These are phyloP conservation scores for Spizella passerina DNA, from an alignment of 2,797 vertebrate species.

Conservation along the genomic window DNA sequence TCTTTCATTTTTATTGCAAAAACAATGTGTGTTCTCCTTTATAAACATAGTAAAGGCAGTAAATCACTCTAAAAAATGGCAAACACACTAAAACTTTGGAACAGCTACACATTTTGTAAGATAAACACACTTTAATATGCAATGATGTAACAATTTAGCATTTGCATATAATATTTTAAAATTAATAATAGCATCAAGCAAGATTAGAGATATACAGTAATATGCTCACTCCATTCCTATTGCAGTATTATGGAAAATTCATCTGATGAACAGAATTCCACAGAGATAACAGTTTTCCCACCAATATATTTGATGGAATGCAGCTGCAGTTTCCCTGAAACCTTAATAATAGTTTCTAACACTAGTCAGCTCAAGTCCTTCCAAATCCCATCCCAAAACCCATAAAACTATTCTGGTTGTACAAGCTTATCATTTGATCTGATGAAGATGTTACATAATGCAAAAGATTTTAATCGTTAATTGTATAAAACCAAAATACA, in stretches of 20 bases:
- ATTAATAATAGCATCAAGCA: background rate
- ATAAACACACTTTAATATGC: background rate
- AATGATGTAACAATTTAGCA: background rate
- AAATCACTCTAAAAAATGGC: background rate
- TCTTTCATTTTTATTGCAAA: background rate
- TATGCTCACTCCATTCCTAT: background rate
- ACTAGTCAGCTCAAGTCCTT: background rate
- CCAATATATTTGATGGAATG: background rate
- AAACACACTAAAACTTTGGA: background rate
- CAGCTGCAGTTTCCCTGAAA: background rate
- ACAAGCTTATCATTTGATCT: background rate
- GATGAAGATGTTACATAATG: background rate
- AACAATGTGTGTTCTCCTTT: background rate
- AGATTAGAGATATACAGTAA: background rate
- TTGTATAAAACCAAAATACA: background rate
- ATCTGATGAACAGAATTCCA: background rate
- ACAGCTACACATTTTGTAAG: background rate
- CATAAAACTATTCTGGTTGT: background rate
- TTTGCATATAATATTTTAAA: background rate
- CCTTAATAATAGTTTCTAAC: background rate
- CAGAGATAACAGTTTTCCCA: background rate
- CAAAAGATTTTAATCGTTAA: background rate
- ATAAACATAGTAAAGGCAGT: background rate
- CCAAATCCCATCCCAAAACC: background rate
- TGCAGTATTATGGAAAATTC: background rate